These are phyloP conservation scores for Balaenoptera acutorostrata DNA, from an alignment of 2,113 vertebrate species.

Conservation along the genomic window DNA sequence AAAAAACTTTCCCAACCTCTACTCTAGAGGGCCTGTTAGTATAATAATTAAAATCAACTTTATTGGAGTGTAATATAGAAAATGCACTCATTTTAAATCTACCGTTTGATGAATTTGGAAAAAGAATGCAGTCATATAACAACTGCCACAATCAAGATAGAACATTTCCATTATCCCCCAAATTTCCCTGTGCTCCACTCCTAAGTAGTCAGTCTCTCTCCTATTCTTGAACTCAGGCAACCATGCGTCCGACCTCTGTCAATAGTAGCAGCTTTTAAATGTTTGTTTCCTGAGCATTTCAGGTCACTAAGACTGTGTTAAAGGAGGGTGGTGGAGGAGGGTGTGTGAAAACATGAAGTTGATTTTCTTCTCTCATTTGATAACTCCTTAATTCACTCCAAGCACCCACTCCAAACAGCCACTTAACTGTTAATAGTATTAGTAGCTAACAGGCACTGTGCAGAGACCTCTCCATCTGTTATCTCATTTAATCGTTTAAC, in stretches of 20 bases:
- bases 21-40: background rate
- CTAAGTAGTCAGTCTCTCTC: background rate
- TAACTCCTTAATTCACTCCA: slow-evolving; percentile 22
- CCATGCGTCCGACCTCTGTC: background rate
- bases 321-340: background rate
- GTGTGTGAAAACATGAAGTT: background rate
- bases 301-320: background rate
- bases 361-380: slow-evolving; percentile 1
- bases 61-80: background rate
- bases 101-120: background rate
- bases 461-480: background rate
- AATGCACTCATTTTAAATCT: background rate
- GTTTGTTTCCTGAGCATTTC: background rate
- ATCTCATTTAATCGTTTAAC: background rate
- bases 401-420: background rate
- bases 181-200: background rate
- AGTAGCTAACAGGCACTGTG: background rate
- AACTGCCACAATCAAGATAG: background rate
- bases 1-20: background rate
- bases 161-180: background rate
- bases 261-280: background rate
- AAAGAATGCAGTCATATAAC: background rate
- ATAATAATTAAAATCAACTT: background rate
- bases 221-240: background rate
- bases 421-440: background rate